A percentile compares a stretch with the other conserved stretches of the same genome.
phyloP scores from a whole-genome alignment of 2,113 vertebrate species.

The Misgurnus anguillicaudatus region DNA sequence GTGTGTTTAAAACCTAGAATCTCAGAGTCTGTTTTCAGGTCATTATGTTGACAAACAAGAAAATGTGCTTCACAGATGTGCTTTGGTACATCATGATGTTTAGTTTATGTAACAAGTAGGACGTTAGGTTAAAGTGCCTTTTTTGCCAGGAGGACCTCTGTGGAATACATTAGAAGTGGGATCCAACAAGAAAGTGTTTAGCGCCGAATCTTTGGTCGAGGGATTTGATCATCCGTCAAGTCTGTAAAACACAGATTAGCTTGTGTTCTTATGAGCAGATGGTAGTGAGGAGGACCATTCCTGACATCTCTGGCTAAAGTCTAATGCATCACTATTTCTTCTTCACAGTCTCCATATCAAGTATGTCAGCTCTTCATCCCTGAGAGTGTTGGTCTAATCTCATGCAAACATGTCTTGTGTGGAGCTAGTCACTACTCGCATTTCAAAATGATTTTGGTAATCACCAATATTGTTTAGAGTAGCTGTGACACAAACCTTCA shows the following conservation, averaged over 20 bases:
- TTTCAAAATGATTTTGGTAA: no score
- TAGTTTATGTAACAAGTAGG: conserved; percentile 65
- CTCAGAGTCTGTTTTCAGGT: conserved; percentile 33
- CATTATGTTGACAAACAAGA: conserved; percentile 73
- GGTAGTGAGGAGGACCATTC: not conserved
- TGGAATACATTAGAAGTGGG: conserved; percentile 66
- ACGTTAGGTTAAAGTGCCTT: conserved; percentile 62
- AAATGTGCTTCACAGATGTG: conserved; percentile 70
- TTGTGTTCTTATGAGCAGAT: conserved; percentile 25
- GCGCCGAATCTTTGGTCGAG: conserved; percentile 29
- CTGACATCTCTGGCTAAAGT: conserved; percentile 16
- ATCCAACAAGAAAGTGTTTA: conserved; percentile 51
- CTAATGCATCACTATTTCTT: not conserved
- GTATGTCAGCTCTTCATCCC: not conserved
- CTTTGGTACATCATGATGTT: conserved; percentile 46
- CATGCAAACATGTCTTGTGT: no score
- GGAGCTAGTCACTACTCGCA: no score
- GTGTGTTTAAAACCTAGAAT: not conserved
- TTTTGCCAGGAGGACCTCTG: conserved; percentile 62
- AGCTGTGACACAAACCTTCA: no score
- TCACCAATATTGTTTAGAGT: no score
- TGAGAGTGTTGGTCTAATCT: no score
- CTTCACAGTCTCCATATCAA: not conserved
- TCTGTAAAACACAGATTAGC: conserved; percentile 42
- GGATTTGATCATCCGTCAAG: conserved; percentile 37